Evolutionary conservation across 2,113 vertebrate genomes (phyloP), one percentile per base, ranked within the genome.

Genomic region (Mus musculus): DNA sequence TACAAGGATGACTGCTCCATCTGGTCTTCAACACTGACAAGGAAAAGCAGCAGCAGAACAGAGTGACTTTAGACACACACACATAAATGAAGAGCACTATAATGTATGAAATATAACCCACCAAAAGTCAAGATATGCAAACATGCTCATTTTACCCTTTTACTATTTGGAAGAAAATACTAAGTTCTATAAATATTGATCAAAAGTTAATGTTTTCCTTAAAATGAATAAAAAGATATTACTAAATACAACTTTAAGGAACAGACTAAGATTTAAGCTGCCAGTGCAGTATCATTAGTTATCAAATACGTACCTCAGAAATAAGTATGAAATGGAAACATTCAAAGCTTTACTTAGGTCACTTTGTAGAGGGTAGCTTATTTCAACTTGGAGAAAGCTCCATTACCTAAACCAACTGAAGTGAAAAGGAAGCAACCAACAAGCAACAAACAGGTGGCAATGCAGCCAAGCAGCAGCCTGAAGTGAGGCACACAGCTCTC

Each of bases 1-100:
- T 98, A 99, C 73, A 98, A 95, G 90, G 99, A 98, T 1, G 99
- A 99, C 92, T 99, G 98, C 87, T 99, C 99, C 99, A 99, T 99
- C 98, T 99, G 99, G 97, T 99, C 99, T 97, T 99, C 98, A 95
- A 99, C 98, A 98, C 99, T 99, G 97, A 97, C 42, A 93, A 97
- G 92, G 89, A 94, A 95, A 97, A 98, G 87, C 93, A 97, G 92
- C 90, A 96, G 93, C 82, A 97, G 81, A 94, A 97, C 91, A 95
- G 69, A 96, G 84, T 86, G 76, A 86, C 88, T 95, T 97, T 95
- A 97, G 92, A 96, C 49, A 81, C 14, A 89, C 42, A 22, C 67
- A 91, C 7, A 71, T 4, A 71, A 19, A 46, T 17, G 22, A 36
- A n/a, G 76, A 94, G 16, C 88, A 88, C 63, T 1, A 89, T 61